phyloP scores from a whole-genome alignment of 2,888 invertebrate species.

The Pterobdella sp. region DNA sequence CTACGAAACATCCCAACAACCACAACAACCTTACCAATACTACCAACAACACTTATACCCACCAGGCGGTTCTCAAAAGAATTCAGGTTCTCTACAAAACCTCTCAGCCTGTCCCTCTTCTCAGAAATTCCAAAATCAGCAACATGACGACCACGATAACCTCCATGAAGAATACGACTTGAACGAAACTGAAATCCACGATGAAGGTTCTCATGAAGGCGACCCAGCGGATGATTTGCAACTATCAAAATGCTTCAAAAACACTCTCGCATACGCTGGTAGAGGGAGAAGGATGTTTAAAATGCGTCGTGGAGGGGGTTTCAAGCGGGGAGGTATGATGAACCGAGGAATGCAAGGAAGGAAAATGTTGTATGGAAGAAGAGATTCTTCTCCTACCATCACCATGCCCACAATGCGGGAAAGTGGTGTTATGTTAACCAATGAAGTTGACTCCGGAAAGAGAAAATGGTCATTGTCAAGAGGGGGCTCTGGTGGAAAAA shows the following conservation, averaged over 20 bases:
- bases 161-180: background rate
- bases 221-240: slow-evolving; percentile 5
- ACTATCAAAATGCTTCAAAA: slow-evolving; percentile 26
- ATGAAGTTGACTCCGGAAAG: background rate
- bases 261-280: slow-evolving; percentile 26
- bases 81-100: too few relatives aligned
- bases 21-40: background rate
- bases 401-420: slow-evolving; percentile 14
- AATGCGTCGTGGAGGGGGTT: slow-evolving; percentile 6
- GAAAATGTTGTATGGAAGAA: slow-evolving; percentile 1
- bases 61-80: too few relatives aligned
- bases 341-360: background rate
- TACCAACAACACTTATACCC: background rate
- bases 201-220: background rate
- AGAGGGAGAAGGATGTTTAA: slow-evolving; percentile 19
- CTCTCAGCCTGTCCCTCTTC: too few relatives aligned
- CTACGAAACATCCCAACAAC: background rate
- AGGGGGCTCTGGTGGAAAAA: background rate
- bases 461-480: background rate
- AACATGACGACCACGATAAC: too few relatives aligned
- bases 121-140: too few relatives aligned
- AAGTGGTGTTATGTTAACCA: slow-evolving; percentile 13
- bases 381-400: background rate
- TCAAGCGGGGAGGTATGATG: slow-evolving; percentile 2
- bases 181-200: background rate